Percentiles rank a stretch among this genome's conserved stretches.
phyloP scores from a whole-genome alignment of 2,888 invertebrate genomes.

The Synanthedon andrenaeformis region DNA sequence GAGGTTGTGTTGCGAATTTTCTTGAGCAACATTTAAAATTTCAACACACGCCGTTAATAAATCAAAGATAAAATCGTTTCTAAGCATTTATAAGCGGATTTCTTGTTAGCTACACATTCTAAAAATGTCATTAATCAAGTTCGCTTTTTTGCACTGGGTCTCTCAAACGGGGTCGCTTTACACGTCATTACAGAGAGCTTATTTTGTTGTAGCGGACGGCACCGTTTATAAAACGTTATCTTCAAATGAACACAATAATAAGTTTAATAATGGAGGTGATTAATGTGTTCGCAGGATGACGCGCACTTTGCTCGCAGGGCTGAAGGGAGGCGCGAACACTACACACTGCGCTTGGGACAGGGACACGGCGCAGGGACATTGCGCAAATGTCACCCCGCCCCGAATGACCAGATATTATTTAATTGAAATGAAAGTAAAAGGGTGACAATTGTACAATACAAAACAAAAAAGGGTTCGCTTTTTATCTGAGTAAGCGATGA shows the following conservation, averaged over 20 bases:
- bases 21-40: too few relatives aligned
- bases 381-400: constrained; percentile 28
- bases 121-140: constrained; percentile 46
- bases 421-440: constrained; percentile 68
- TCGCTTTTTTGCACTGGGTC: constrained; percentile 31
- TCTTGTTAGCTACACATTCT: constrained; percentile 21
- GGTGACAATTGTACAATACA: constrained; percentile 67
- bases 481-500: constrained; percentile 55
- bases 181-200: constrained; percentile 66
- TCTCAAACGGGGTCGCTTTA: constrained; percentile 44
- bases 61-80: background rate
- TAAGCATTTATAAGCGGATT: constrained; percentile 2
- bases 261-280: constrained; percentile 67
- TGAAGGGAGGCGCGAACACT: constrained; percentile 29
- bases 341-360: constrained; percentile 15
- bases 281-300: constrained; percentile 67
- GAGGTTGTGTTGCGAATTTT: too few relatives aligned
- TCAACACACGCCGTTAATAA: background rate
- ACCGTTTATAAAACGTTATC: constrained; percentile 69
- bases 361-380: constrained; percentile 4
- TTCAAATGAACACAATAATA: constrained; percentile 68
- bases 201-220: constrained; percentile 62
- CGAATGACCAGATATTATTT: constrained; percentile 72
- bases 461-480: constrained; percentile 63
- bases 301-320: constrained; percentile 54